phyloP scores from a whole-genome alignment of 2,797 vertebrate genomes.

The Coregonus ussuriensis region DNA sequence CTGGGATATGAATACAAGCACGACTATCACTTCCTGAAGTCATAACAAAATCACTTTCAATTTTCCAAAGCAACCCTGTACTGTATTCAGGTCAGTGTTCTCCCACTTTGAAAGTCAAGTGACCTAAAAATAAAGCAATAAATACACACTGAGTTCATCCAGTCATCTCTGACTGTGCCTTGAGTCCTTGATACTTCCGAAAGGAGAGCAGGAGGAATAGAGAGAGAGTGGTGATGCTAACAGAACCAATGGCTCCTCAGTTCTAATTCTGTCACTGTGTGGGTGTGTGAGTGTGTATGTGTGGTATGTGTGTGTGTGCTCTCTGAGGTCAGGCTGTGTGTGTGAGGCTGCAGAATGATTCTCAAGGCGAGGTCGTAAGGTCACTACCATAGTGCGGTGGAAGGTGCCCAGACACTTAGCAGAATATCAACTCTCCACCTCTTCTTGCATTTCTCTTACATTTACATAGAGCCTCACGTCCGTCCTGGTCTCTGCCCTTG shows the following conservation, averaged over 20 bases:
- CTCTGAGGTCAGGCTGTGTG: background rate
- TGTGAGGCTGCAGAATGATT: constrained; percentile 36
- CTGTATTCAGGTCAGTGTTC: constrained; percentile 15
- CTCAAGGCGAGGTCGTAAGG: constrained; percentile 48
- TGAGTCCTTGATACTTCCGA: constrained; percentile 6
- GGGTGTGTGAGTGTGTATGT: constrained; percentile 18
- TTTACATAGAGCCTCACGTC: constrained; percentile 55
- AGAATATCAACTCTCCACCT: constrained; percentile 56
- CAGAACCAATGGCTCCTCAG: constrained; percentile 27
- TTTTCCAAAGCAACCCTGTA: background rate
- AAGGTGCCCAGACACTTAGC: constrained; percentile 26
- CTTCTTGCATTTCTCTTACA: constrained; percentile 31
- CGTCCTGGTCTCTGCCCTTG: constrained; percentile 37
- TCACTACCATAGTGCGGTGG: constrained; percentile 32
- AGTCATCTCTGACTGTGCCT: constrained; percentile 10
- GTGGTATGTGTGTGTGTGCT: background rate
- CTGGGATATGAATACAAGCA: background rate
- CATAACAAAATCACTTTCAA: background rate
- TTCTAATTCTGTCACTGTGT: constrained; percentile 33
- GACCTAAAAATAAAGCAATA: constrained; percentile 8
- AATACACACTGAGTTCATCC: constrained; percentile 6
- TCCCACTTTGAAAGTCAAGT: constrained; percentile 5
- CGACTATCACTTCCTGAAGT: background rate
- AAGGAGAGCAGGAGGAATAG: constrained; percentile 27
- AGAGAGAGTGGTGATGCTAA: constrained; percentile 15